Evolutionary conservation across 2,113 vertebrate genomes (phyloP), one percentile per base, ranked within the genome.

Genomic region (Catharus minimus): DNA sequence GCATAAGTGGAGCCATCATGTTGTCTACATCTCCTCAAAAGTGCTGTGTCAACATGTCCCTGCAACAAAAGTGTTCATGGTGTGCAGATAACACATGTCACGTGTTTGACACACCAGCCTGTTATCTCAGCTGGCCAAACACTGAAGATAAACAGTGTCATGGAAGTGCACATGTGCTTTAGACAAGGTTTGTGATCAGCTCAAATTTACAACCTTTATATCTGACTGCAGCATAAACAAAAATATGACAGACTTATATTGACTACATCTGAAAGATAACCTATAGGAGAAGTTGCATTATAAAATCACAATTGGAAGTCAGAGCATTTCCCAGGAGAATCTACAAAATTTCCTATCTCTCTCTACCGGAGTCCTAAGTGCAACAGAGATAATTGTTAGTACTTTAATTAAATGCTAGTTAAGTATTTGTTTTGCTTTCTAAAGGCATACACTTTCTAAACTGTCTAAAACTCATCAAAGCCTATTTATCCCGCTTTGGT

Each of bases 51-150:
- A 94, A 93, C 94, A 91, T 94, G 87, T 76, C 87, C 81, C 89
- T 85, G 62, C 23, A 65, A 43, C 93, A 87, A 43, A 72, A 96
- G 91, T 58, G 84, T 75, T 89, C 41, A 0, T 32, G 67, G 84
- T 89, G 19, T 73, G 46, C 62, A 85, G 93, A 94, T 93, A 93
- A 55, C 68, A 79, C 7, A 1, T 4, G 44, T 69, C 93, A 90
- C 6, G 1, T 55, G 84, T 76, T 85, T 87, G 84, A 87, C 94
- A 95, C 66, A 79, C 39, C 93, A 85, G 71, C 1, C 2, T 68
- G 62, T 93, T 95, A 96, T 95, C 94, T 96, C 84, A 65, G 50
- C 89, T 89, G 81, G 78, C 81, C 78, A 82, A 93, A 85, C 78
- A 55, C 82, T 68, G 23, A 53, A 84, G 89, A 92, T 95, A 92